These are phyloP conservation scores for Drosophila macrospina DNA, from an alignment of 2,888 invertebrate genomes.

Conservation along the genomic window DNA sequence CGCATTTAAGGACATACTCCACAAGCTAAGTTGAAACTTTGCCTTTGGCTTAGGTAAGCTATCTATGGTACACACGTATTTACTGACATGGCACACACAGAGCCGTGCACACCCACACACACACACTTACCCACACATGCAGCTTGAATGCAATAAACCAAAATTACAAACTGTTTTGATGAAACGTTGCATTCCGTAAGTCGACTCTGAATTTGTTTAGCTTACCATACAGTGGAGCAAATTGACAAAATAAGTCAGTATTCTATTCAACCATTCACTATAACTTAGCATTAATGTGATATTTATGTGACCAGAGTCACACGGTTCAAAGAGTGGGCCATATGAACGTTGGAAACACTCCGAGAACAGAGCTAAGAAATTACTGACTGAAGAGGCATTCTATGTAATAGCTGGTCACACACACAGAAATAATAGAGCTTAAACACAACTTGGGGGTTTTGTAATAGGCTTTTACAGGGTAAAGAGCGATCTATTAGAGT, in stretches of 20 bases:
- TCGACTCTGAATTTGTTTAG: background rate
- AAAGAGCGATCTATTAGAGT: too few species aligned
- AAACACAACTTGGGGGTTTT: too few species aligned
- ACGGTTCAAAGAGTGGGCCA: too few species aligned
- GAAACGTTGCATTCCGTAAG: conserved; percentile 3
- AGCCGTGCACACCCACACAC: conserved; percentile 12
- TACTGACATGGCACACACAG: conserved; percentile 2
- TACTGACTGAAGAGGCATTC: too few species aligned
- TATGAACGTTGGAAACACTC: too few species aligned
- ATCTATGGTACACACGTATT: conserved; percentile 28
- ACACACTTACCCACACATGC: conserved; percentile 17
- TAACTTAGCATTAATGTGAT: too few species aligned
- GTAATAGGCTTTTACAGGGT: too few species aligned
- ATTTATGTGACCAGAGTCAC: too few species aligned
- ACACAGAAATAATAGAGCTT: too few species aligned
- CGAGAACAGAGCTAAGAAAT: too few species aligned
- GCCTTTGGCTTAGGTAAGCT: conserved; percentile 40
- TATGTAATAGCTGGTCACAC: too few species aligned
- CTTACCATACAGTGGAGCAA: background rate
- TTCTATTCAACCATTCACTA: too few species aligned
- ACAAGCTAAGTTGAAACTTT: conserved; percentile 37
- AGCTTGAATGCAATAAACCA: conserved; percentile 42
- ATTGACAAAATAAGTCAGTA: background rate
- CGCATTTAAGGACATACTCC: conserved; percentile 33
- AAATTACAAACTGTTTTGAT: conserved; percentile 41